Base-by-base conservation (phyloP, 2,888 invertebrate genomes). In the Chrysopilus asiliformis region DNA sequence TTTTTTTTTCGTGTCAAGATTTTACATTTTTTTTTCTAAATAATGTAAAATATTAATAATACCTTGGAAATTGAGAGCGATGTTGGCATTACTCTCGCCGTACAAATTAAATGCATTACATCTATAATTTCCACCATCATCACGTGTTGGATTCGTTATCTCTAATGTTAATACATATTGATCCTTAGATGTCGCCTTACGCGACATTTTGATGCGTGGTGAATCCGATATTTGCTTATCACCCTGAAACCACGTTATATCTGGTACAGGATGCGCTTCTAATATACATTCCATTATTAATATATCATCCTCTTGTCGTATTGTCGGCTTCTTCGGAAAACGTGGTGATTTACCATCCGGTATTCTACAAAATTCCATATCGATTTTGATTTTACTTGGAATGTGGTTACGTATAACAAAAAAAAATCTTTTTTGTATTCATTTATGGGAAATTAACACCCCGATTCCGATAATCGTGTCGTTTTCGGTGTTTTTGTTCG, bases 1-100 rank as follows among this genome's bases (percentile, higher is more conserved):
- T n/a, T n/a, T n/a, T n/a, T n/a, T n/a, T n/a, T n/a, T n/a, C n/a
- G n/a, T n/a, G n/a, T n/a, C n/a, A n/a, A n/a, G n/a, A n/a, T n/a
- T n/a, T n/a, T n/a, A n/a, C n/a, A n/a, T n/a, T n/a, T n/a, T n/a
- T n/a, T n/a, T n/a, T n/a, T n/a, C n/a, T n/a, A n/a, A n/a, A n/a
- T n/a, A n/a, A n/a, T n/a, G n/a, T n/a, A n/a, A n/a, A n/a, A n/a
- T 26, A 27, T 36, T 24, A 19, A 19, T 29, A 36, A 43, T 59
- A 90, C 93, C 93, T 85, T 93, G 90, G 74, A 97, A 93, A 70
- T 98, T 98, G 60, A 98, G 84, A 60, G 95, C 91, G 71, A 98
- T 97, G 70, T 97, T 98, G 55, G 98, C 98, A 73, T 98, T 98
- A 71, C 94, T 94, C 74, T 98, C 97, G 66, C 98, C 98, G 68